These are phyloP conservation scores for Drosophila greeni DNA, from an alignment of 2,888 invertebrate species.

Conservation along the genomic window DNA sequence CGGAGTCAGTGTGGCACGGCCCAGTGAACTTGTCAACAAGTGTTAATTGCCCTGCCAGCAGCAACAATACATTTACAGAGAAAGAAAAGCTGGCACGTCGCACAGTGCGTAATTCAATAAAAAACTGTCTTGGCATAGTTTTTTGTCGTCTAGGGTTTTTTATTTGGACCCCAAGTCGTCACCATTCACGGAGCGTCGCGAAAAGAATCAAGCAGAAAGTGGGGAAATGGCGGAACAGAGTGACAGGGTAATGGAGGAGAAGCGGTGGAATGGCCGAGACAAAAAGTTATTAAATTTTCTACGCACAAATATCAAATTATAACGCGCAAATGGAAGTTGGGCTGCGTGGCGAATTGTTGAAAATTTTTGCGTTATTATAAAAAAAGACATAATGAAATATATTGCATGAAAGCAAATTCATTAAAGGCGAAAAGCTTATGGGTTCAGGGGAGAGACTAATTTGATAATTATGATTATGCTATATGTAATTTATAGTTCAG, in stretches of 20 bases:
- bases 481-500: neutral
- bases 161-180: slow-evolving; percentile 8
- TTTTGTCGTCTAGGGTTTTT: slow-evolving; percentile 23
- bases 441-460: slow-evolving; percentile 3
- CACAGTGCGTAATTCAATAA: slow-evolving; percentile 46
- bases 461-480: neutral
- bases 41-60: slow-evolving; percentile 64
- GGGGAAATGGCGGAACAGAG: slow-evolving; percentile 11
- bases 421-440: neutral
- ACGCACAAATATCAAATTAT: slow-evolving; percentile 41
- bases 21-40: slow-evolving; percentile 75
- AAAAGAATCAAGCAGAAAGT: slow-evolving; percentile 27
- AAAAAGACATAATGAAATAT: slow-evolving; percentile 12
- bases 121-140: slow-evolving; percentile 36
- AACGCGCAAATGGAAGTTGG: slow-evolving; percentile 24
- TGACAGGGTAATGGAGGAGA: slow-evolving; percentile 10
- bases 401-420: slow-evolving; percentile 3
- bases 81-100: slow-evolving; percentile 12
- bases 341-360: slow-evolving; percentile 20
- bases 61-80: slow-evolving; percentile 9
- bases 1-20: slow-evolving; percentile 48
- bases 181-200: slow-evolving; percentile 22
- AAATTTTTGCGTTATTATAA: slow-evolving; percentile 12
- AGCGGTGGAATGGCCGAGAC: neutral
- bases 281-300: slow-evolving; percentile 39